Evolutionary conservation across 2,113 vertebrate genomes (phyloP).

Genomic region (Salvator merianae): DNA sequence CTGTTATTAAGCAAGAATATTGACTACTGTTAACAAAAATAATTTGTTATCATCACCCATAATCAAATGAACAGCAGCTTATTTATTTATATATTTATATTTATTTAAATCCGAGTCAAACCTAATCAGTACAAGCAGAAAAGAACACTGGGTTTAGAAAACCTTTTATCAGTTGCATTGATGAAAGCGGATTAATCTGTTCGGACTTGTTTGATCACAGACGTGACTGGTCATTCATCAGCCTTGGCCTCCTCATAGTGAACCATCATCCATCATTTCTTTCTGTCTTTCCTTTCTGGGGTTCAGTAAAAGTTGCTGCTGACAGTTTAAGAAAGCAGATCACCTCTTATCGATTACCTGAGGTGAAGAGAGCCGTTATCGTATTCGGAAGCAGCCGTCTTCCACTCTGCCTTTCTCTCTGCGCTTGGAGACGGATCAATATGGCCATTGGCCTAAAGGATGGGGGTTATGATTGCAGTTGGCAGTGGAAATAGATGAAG

Average conservation of each 20-base stretch:
- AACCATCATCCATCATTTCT: constrained; percentile 24
- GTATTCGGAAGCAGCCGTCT: too few species aligned
- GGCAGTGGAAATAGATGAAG: too few species aligned
- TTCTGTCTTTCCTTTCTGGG: neutral
- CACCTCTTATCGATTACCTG: neutral
- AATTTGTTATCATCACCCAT: constrained; percentile 24
- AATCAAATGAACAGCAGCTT: constrained; percentile 48
- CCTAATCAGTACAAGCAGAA: neutral
- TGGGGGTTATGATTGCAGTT: too few species aligned
- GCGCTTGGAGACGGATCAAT: too few species aligned
- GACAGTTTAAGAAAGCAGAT: neutral
- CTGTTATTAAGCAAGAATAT: constrained; percentile 19
- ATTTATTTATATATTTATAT: too few species aligned
- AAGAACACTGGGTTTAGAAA: constrained; percentile 42
- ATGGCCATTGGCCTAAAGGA: too few species aligned
- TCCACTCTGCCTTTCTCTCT: too few species aligned
- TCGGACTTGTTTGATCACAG: constrained; percentile 31
- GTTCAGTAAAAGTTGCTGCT: fast-evolving
- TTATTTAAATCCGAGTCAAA: neutral
- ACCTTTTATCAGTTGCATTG: constrained; percentile 40
- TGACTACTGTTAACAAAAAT: neutral
- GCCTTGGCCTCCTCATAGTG: neutral
- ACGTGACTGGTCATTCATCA: constrained; percentile 24
- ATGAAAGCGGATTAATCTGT: constrained; percentile 54
- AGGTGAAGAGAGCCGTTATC: neutral